Percentiles rank a stretch among this genome's conserved stretches.
These are phyloP conservation scores for Camarhynchus parvulus DNA, from an alignment of 2,113 vertebrate species.

Conservation along the genomic window DNA sequence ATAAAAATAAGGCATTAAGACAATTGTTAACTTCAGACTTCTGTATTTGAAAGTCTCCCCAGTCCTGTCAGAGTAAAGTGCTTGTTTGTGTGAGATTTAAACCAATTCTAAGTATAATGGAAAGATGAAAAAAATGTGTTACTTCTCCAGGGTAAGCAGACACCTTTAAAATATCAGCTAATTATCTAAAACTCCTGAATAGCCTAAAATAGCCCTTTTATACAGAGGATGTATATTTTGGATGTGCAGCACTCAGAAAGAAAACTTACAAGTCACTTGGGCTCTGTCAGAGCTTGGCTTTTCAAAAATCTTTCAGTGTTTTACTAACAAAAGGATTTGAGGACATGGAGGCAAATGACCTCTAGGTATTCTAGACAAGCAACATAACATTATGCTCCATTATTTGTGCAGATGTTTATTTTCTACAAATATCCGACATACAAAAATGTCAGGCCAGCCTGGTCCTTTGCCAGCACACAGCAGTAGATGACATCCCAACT, in stretches of 20 bases:
- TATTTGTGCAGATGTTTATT: background rate
- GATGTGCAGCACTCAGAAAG: background rate
- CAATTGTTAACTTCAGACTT: background rate
- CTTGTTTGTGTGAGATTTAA: background rate
- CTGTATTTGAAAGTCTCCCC: background rate
- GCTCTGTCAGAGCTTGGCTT: background rate
- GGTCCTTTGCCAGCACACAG: background rate
- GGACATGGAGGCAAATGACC: background rate
- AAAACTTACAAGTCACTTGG: background rate
- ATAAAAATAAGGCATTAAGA: background rate
- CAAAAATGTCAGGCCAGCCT: background rate
- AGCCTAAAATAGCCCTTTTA: background rate
- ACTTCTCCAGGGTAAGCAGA: background rate
- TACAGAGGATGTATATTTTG: background rate
- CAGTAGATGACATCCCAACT: background rate
- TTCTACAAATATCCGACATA: accelerated
- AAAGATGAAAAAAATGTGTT: background rate
- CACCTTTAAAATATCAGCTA: background rate
- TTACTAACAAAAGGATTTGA: background rate
- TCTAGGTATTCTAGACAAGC: background rate
- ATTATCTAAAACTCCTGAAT: background rate
- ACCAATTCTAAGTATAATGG: background rate
- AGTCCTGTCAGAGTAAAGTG: background rate
- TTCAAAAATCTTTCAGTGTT: background rate
- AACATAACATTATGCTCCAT: background rate